Percentiles rank a stretch among this genome's conserved stretches.
phyloP scores from a whole-genome alignment of 2,888 invertebrate genomes.

The Vesta saturnalis region DNA sequence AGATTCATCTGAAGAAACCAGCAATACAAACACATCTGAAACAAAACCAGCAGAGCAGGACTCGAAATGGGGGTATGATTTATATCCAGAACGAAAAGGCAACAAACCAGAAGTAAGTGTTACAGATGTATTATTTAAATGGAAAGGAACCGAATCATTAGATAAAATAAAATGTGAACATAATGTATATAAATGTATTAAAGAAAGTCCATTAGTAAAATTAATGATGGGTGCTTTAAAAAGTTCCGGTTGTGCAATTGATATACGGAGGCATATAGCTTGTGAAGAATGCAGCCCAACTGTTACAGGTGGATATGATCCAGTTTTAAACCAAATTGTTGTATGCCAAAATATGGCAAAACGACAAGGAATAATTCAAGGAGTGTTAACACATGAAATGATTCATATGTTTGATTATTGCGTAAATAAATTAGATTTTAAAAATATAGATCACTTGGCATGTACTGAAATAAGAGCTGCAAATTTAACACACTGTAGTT shows the following conservation, averaged over 20 bases:
- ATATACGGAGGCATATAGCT: conserved; percentile 87
- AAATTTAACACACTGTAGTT: conserved; percentile 92
- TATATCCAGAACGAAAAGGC: conserved; percentile 85
- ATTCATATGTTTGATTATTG: conserved; percentile 98
- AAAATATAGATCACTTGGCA: conserved; percentile 90
- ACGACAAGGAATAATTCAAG: conserved; percentile 76
- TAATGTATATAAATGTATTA: conserved; percentile 78
- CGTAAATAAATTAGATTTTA: conserved; percentile 86
- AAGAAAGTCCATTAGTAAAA: conserved; percentile 83
- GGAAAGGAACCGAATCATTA: conserved; percentile 75
- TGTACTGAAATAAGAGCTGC: conserved; percentile 97
- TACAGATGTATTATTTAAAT: conserved; percentile 66
- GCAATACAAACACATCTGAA: too few species aligned
- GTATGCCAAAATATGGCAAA: conserved; percentile 88
- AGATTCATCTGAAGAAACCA: too few species aligned
- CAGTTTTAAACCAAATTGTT: conserved; percentile 85
- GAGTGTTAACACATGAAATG: conserved; percentile 90
- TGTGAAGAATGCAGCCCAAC: conserved; percentile 89
- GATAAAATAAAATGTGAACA: conserved; percentile 83
- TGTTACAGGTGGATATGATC: conserved; percentile 93
- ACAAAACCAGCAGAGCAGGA: conserved; percentile 24
- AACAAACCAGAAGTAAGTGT: conserved; percentile 68
- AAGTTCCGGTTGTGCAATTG: conserved; percentile 81
- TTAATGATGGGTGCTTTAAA: conserved; percentile 87
- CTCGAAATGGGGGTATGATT: conserved; percentile 76